phyloP scores from a whole-genome alignment of 2,888 invertebrate species.

The Theretra japonica region DNA sequence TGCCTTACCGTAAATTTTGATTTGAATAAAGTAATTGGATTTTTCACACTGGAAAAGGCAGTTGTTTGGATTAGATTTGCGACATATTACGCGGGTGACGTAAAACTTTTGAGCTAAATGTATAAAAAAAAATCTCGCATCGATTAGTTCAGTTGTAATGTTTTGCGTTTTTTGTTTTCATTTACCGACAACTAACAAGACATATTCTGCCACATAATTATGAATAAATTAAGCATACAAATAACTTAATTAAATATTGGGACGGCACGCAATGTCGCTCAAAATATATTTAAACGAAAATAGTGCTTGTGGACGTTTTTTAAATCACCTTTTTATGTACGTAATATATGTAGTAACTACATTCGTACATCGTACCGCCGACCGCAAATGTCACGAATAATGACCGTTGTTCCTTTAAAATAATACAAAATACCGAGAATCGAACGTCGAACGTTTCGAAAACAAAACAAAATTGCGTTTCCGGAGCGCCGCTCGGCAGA shows the following conservation, averaged over 20 bases:
- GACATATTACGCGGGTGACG: no score
- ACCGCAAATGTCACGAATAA: conserved; percentile 55
- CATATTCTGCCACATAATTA: background rate
- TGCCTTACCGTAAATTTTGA: no score
- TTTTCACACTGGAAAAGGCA: no score
- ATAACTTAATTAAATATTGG: background rate
- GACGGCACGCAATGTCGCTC: background rate
- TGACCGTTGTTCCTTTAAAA: conserved; percentile 44
- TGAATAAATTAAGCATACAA: background rate
- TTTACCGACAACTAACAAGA: background rate
- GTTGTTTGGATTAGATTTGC: no score
- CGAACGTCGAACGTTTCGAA: conserved; percentile 61
- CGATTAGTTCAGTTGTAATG: background rate
- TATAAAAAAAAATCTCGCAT: background rate
- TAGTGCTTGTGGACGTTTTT: no score
- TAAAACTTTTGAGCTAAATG: background rate
- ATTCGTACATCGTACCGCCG: background rate
- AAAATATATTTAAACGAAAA: background rate
- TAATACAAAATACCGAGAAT: conserved; percentile 53
- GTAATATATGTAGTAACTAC: background rate
- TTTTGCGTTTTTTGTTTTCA: background rate
- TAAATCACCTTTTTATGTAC: no score
- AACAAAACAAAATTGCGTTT: conserved; percentile 78
- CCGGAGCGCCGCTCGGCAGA: conserved; percentile 78
- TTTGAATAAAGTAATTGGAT: no score